Evolutionary conservation across 2,797 vertebrate genomes (phyloP).

Genomic region (Catamblyrhynchus diadema): DNA sequence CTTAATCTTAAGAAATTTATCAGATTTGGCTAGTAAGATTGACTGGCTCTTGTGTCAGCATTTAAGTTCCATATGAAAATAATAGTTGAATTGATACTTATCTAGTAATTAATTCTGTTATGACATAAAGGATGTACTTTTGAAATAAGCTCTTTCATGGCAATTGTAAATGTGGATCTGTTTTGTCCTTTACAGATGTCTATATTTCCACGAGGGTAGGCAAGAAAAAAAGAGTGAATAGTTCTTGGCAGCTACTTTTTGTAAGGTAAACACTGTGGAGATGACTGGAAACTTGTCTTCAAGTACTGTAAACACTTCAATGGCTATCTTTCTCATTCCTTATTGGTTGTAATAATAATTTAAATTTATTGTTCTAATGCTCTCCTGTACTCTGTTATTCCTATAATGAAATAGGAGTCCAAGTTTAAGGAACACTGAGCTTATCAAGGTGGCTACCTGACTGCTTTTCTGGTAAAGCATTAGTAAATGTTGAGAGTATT

Average conservation of each 20-base stretch:
- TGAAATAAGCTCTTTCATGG: constrained; percentile 27
- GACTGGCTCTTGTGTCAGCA: not conserved
- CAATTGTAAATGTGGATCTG: constrained; percentile 22
- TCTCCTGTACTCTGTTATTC: not conserved
- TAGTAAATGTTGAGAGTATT: not conserved
- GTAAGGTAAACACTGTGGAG: not conserved
- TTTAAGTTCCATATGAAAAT: not conserved
- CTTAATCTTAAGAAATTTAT: constrained; percentile 15
- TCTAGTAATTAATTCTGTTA: not conserved
- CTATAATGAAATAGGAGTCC: not conserved
- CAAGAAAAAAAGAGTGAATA: constrained; percentile 38
- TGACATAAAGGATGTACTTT: not conserved
- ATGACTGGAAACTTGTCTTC: not conserved
- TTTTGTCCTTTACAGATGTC: constrained; percentile 52
- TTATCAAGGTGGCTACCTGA: not conserved
- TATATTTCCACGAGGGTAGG: not conserved
- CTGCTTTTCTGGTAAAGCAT: not conserved
- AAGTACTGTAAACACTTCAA: not conserved
- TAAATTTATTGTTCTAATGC: not conserved
- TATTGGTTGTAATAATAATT: not conserved
- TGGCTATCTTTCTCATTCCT: not conserved
- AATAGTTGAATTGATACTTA: not conserved
- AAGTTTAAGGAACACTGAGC: not conserved
- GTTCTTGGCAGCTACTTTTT: constrained; percentile 13
- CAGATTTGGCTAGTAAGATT: not conserved